Evolutionary conservation across 2,888 invertebrate genomes (phyloP), one percentile per base, ranked within the genome.

Genomic region (Sussaba pulchella): DNA sequence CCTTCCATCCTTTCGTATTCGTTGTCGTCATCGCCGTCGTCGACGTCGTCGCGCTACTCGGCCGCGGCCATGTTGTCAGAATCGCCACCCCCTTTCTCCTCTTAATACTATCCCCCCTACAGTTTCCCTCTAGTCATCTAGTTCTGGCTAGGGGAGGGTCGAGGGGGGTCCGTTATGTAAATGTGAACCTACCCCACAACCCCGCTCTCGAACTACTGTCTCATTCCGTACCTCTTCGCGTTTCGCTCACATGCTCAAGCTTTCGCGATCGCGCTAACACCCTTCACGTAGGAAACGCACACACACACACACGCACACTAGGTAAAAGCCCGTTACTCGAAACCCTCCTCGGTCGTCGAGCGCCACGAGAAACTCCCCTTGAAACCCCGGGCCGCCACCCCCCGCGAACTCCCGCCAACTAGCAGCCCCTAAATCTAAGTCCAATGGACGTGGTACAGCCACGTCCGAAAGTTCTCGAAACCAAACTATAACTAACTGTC

Each of bases 401-500:
- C 90, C 89, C 89, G 88, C 89, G 89, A 91, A 91, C 91, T 89
- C 85, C 89, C 88, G 82, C 88, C 87, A 90, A 90, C 91, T 89
- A 92, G 89, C 90, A 90, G 88, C 91, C 90, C 90, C 91, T 91
- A 91, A 92, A 91, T 92, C 92, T 91, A 92, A 92, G 91, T 91
- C 91, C 88, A 87, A 86, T 89, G 86, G 87, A 87, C 84, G 85
- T 66, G 83, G 91, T 92, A 92, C 91, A 91, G 89, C 89, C 91
- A 81, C 82, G 66, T 83, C 79, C 82, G 86, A 89, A 91, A 91
- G 86, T 88, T 82, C 52, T 57, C 70, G 71, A 9, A 70, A 66
- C 59, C 19, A 26, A 12, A 19, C 36, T 71, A 1, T 1, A 70
- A 64, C 78, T 74, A 66, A 54, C 73, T 82, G 66, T 72, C 64